Base-by-base conservation (phyloP, 2,797 vertebrate species). In the Parambassis ranga region DNA sequence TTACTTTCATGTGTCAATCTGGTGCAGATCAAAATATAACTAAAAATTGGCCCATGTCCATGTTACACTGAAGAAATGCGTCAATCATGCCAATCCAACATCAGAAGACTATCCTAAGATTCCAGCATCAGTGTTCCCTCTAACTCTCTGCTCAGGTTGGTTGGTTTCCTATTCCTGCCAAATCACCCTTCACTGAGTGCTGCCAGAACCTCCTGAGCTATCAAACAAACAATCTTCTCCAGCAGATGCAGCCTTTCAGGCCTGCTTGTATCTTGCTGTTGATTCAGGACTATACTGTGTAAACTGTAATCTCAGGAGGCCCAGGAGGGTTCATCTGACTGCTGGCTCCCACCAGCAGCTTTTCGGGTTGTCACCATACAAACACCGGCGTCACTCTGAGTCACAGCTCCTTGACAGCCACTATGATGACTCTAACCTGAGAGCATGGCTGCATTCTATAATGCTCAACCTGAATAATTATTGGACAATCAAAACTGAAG, bases 231-330 rank as follows among this genome's bases (percentile, higher is more conserved):
- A 56, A 32, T 15, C 37, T 69, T 30, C 19, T 24, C 26, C 41
- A 71, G 37, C 43, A 70, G 55, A 59, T 77, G 58, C 41, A 64
- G 49, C 26, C 16, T 51, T 52, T 55, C 30, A 23, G 63, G 15
- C 52, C 62, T 65, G 51, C 71, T 67, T 68, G 7, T 23, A 7
- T 23, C 10, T 37, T 10, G 1, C 61, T 48, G 57, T 30, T 66
- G 32, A 66, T 65, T 27, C 50, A 19, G 14, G 51, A 51, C 15
- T 47, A 22, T 6, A 10, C 8, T 23, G 42, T 63, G 52, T 53
- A 61, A 64, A 28, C 20, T n/a, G n/a, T n/a, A n/a, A n/a, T n/a
- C 39, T 22, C n/a, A n/a, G n/a, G n/a, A n/a, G 57, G 53, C 38
- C 74, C 52, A 18, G 38, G 43, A 71, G 27, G 41, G 35, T 22